Evolutionary conservation across 2,888 invertebrate species (phyloP), one percentile per base, ranked within the genome.

Genomic region (Tetrapedia diversipes): DNA sequence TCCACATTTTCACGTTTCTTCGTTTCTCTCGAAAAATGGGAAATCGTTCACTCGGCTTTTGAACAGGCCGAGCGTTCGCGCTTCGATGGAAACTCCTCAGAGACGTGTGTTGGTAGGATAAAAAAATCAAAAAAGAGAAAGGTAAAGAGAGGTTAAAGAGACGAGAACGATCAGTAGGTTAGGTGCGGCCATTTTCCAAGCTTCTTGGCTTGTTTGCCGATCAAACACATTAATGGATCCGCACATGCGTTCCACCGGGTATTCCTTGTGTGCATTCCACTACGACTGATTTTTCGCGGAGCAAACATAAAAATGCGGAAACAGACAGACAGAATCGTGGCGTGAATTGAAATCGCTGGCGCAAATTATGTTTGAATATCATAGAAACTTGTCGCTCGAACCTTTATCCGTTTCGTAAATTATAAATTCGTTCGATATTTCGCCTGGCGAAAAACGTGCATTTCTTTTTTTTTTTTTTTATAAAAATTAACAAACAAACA

Each of bases 151-250:
- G 16, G 41, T 41, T 32, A 19, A 43, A 34, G 22, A 22, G 22
- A 3, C n/a, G 6, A 11, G 22, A 64, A 29, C n/a, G 29, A 27
- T 27, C n/a, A 29, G 2, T n/a, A 16, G 16, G 49, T 6, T 11
- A 10, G 24, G 66, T 65, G 37, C 10, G 57, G 41, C 34, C 34
- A 37, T 43, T 43, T 43, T 43, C 43, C n/a, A 43, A 43, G 43
- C 19, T 39, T 27, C 54, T 24, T 47, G 11, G 37, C 34, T 24
- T 61, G 61, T 68, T 80, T 65, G 34, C 24, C 53, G 59, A 69
- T 71, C 71, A 80, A 80, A 80, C 68, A 80, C 75, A 76, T 80
- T 80, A 80, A 56, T 67, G 64, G 29, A 43, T 51, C 32, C 19
- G 61, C 32, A 60, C 56, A 67, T 32, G 24, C 27, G 24, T 19